Conservation (phyloP, 2,797 vertebrate species). For the Sebastes kiyomatsui region DNA sequence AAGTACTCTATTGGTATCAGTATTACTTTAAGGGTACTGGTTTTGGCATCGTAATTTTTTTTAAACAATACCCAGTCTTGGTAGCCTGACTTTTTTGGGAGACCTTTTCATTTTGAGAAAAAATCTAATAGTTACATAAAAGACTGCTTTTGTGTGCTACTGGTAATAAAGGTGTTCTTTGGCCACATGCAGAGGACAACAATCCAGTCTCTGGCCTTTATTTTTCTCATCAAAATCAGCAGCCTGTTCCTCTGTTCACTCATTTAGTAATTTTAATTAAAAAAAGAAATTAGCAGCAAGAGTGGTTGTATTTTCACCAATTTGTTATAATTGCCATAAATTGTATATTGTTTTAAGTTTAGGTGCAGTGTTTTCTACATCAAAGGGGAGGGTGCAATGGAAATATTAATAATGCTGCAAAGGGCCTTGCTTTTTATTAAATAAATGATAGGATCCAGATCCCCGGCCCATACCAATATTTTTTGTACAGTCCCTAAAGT, state of each 20-base stretch:
- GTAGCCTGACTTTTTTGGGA: neutral
- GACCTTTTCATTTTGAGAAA: neutral
- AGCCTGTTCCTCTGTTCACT: neutral
- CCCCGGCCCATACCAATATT: neutral
- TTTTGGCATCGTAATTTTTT: too few relatives aligned
- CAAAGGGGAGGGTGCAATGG: neutral
- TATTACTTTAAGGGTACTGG: too few relatives aligned
- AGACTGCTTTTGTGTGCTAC: neutral
- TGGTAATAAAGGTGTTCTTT: neutral
- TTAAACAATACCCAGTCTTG: too few relatives aligned
- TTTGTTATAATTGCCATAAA: neutral
- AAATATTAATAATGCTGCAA: neutral
- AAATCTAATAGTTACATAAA: neutral
- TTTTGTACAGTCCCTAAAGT: neutral
- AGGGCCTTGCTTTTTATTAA: neutral
- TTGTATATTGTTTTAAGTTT: neutral
- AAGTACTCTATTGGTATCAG: too few relatives aligned
- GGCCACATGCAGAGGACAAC: neutral
- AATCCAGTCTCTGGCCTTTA: neutral
- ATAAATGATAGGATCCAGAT: neutral
- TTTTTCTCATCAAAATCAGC: neutral
- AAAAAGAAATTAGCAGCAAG: neutral
- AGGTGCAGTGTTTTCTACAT: neutral
- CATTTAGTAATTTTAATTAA: neutral
- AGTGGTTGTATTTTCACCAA: neutral